phyloP scores from a whole-genome alignment of 2,888 invertebrate genomes.

The Polymixis flavicincta region DNA sequence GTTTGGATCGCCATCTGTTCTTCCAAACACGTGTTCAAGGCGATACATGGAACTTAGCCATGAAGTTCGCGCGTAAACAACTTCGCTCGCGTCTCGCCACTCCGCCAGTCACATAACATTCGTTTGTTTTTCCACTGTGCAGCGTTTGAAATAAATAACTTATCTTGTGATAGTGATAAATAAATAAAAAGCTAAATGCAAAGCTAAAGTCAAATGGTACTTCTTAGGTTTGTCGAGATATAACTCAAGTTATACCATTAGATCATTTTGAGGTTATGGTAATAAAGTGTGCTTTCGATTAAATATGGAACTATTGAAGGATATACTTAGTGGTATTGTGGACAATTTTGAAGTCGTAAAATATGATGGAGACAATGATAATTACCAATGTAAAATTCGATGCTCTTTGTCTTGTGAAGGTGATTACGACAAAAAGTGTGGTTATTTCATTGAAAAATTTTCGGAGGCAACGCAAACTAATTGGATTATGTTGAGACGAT shows the following conservation, averaged over 20 bases:
- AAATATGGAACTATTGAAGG: constrained; percentile 8
- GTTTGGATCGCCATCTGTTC: too few relatives aligned
- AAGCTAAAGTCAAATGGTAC: too few relatives aligned
- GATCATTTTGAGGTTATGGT: constrained; percentile 1
- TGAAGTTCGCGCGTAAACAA: neutral
- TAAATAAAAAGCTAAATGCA: neutral
- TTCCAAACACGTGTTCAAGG: too few relatives aligned
- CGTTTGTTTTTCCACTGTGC: constrained; percentile 2
- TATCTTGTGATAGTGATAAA: constrained; percentile 8
- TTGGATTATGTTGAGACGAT: constrained; percentile 51
- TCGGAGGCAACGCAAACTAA: constrained; percentile 42
- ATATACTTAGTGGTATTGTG: constrained; percentile 6
- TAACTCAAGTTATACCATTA: neutral
- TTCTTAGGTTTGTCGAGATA: too few relatives aligned
- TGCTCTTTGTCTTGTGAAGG: constrained; percentile 35
- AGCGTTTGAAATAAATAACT: neutral
- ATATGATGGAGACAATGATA: constrained; percentile 32
- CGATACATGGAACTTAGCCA: constrained; percentile 5
- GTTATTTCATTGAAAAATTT: constrained; percentile 39
- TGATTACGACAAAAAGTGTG: constrained; percentile 40
- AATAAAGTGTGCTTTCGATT: neutral
- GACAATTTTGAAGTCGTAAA: constrained; percentile 33
- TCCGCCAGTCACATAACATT: neutral
- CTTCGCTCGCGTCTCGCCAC: constrained; percentile 3
- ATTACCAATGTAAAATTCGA: constrained; percentile 31